Conservation (phyloP, 2,113 vertebrate genomes). For the Catharus minimus region DNA sequence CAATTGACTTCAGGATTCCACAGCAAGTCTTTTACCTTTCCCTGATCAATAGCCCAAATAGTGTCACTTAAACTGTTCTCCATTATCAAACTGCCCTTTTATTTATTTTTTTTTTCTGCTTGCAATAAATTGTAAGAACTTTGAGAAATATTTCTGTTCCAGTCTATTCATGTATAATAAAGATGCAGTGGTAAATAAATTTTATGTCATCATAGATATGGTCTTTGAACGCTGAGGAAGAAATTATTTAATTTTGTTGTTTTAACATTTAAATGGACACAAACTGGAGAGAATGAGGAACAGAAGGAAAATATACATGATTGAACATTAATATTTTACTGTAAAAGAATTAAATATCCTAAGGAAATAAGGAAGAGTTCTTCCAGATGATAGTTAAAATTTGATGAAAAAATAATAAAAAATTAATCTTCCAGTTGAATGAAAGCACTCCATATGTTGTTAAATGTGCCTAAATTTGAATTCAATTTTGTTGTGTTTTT, state of each 20-base stretch:
- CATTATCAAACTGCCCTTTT: neutral
- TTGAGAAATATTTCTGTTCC: neutral
- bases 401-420: slow-evolving; percentile 71
- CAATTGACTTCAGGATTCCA: neutral
- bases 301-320: slow-evolving; percentile 37
- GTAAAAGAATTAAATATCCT: slow-evolving; percentile 60
- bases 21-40: neutral
- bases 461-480: slow-evolving; percentile 34
- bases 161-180: neutral
- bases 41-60: neutral
- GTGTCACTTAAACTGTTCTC: neutral
- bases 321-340: slow-evolving; percentile 66
- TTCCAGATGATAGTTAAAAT: slow-evolving; percentile 65
- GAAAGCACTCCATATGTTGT: slow-evolving; percentile 31
- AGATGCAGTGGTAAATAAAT: neutral
- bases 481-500: neutral
- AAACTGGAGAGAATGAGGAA: slow-evolving; percentile 13
- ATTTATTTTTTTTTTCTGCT: neutral
- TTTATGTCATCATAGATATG: neutral
- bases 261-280: slow-evolving; percentile 39
- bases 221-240: neutral
- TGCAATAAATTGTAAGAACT: neutral
- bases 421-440: slow-evolving; percentile 54
- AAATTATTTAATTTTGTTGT: slow-evolving; percentile 12
- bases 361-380: slow-evolving; percentile 60